Evolutionary conservation across 2,888 invertebrate species (phyloP).

Genomic region (Polyommatus iphigenia): DNA sequence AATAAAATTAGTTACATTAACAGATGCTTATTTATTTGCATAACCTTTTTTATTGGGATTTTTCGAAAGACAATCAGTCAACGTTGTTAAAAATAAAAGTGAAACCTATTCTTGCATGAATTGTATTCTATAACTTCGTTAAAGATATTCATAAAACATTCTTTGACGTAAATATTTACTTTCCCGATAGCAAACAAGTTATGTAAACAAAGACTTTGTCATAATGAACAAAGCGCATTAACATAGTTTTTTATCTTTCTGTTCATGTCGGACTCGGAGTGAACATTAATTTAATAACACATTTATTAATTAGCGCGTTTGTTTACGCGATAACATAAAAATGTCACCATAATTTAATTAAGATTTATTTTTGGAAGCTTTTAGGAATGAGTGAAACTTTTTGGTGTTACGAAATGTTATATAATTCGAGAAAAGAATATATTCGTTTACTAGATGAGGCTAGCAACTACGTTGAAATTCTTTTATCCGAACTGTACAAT

Average conservation of each 20-base stretch:
- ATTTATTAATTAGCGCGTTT: slow-evolving; percentile 30
- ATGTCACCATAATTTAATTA: slow-evolving; percentile 26
- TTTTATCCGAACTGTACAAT: no score
- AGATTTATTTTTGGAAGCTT: slow-evolving; percentile 25
- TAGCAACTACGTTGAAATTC: neutral
- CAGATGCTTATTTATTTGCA: no score
- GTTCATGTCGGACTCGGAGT: slow-evolving; percentile 25
- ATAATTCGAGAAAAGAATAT: neutral
- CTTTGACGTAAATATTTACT: neutral
- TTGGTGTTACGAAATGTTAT: neutral
- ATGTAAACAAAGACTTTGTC: slow-evolving; percentile 23
- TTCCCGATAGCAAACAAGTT: neutral
- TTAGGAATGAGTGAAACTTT: neutral
- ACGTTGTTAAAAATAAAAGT: no score
- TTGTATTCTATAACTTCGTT: neutral
- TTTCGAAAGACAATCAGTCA: no score
- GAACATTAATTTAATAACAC: slow-evolving; percentile 30
- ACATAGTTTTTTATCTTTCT: slow-evolving; percentile 33
- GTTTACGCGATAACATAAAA: slow-evolving; percentile 25
- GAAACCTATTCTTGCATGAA: neutral
- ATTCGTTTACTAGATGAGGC: no score
- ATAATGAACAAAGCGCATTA: slow-evolving; percentile 31
- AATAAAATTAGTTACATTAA: no score
- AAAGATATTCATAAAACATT: neutral
- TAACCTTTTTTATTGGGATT: no score